phyloP scores from a whole-genome alignment of 2,888 invertebrate genomes.

The Ectemnius continuus region DNA sequence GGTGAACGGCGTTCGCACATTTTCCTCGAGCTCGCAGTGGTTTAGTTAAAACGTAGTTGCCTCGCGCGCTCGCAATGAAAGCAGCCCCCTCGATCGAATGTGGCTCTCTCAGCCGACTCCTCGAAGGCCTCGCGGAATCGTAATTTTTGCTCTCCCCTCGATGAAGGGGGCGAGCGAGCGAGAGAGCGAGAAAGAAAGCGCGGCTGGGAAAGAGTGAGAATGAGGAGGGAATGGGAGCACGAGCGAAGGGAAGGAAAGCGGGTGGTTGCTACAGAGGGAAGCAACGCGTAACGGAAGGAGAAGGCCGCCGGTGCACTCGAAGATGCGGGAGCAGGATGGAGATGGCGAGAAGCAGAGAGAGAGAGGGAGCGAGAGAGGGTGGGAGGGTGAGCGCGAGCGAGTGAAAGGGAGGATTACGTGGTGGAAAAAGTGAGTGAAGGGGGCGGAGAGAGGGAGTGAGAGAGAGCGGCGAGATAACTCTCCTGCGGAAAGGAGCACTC shows the following conservation, averaged over 20 bases:
- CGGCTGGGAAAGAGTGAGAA: constrained; percentile 16
- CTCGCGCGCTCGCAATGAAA: constrained; percentile 30
- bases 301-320: too few species aligned
- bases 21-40: constrained; percentile 2
- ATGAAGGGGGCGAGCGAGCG: constrained; percentile 36
- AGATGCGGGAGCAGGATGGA: constrained; percentile 1
- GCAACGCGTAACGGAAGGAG: too few species aligned
- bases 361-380: constrained; percentile 24
- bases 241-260: constrained; percentile 7
- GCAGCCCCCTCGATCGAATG: constrained; percentile 51
- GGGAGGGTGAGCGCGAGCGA: constrained; percentile 24
- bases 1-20: constrained; percentile 7
- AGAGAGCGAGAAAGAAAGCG: constrained; percentile 21
- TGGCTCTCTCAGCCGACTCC: constrained; percentile 35
- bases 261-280: background rate
- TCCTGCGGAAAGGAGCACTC: constrained; percentile 58
- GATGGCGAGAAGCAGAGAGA: constrained; percentile 32
- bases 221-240: constrained; percentile 10
- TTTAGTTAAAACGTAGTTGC: constrained; percentile 19
- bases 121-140: constrained; percentile 61
- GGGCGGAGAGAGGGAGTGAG: constrained; percentile 26
- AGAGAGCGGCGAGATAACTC: constrained; percentile 40
- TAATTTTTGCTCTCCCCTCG: constrained; percentile 63
- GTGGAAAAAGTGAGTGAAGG: constrained; percentile 48
- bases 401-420: constrained; percentile 34